Percentiles rank a stretch among this genome's conserved stretches.
These are phyloP conservation scores for Pelecanoides urinatrix DNA, from an alignment of 2,113 vertebrate genomes.

Conservation along the genomic window DNA sequence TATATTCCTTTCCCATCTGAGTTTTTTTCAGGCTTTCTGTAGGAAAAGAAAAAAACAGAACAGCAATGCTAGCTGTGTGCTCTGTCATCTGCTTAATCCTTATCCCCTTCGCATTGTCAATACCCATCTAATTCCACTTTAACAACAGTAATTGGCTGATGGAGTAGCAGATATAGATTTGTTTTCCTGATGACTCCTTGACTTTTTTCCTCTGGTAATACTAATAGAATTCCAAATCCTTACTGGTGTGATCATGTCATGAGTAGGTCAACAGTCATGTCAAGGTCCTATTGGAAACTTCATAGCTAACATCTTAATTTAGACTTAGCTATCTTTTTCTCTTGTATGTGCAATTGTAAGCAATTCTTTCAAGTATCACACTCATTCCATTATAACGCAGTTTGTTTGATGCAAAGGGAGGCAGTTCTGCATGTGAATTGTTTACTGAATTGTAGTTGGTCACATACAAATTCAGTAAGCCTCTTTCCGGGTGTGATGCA, in stretches of 20 bases:
- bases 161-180: slow-evolving; percentile 99
- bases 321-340: slow-evolving; percentile 85
- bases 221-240: slow-evolving; percentile 99
- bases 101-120: slow-evolving; percentile 94
- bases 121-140: slow-evolving; percentile 99
- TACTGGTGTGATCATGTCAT: slow-evolving; percentile 92
- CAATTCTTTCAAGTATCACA: slow-evolving; percentile 76
- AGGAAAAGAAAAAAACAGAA: neutral
- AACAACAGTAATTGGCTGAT: slow-evolving; percentile 99
- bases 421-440: slow-evolving; percentile 78
- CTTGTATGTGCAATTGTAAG: slow-evolving; percentile 81
- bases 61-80: slow-evolving; percentile 60
- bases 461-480: slow-evolving; percentile 46
- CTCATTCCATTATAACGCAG: slow-evolving; percentile 80
- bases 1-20: neutral
- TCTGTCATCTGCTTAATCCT: slow-evolving; percentile 88
- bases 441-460: slow-evolving; percentile 54
- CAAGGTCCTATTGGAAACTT: slow-evolving; percentile 99
- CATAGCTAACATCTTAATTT: slow-evolving; percentile 99
- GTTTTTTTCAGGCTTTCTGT: slow-evolving; percentile 37
- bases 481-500: slow-evolving; percentile 45
- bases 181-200: slow-evolving; percentile 99
- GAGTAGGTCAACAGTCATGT: slow-evolving; percentile 98
- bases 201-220: slow-evolving; percentile 96
- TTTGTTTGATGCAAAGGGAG: slow-evolving; percentile 76